Percentiles rank a stretch among this genome's conserved stretches.
Conservation (phyloP, 30 jellyfish, hydroid and myxozoan species). For the Mastigias papua region DNA sequence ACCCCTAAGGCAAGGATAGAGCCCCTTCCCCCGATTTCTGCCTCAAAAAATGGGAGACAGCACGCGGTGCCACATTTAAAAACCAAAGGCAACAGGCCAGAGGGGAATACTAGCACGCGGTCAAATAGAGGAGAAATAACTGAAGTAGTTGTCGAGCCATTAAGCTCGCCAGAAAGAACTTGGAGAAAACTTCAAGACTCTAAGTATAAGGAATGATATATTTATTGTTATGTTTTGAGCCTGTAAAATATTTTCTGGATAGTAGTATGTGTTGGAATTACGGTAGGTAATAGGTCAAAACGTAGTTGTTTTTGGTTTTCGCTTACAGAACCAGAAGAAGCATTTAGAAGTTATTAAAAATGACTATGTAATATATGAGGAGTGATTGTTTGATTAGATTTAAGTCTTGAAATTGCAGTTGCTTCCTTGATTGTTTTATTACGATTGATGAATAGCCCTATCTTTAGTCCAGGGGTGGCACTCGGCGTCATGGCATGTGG, state of each 20-base stretch:
- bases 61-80: conserved; percentile 21
- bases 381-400: too few relatives aligned
- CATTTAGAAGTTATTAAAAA: too few relatives aligned
- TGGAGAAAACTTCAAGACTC: conserved; percentile 76
- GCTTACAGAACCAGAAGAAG: neutral
- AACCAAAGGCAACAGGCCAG: neutral
- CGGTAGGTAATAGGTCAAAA: neutral
- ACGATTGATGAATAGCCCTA: too few relatives aligned
- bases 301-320: neutral
- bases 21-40: conserved; percentile 94
- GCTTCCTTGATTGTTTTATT: too few relatives aligned
- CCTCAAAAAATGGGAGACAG: conserved; percentile 65
- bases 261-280: neutral
- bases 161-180: conserved; percentile 73
- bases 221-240: neutral
- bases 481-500: too few relatives aligned
- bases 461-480: too few relatives aligned
- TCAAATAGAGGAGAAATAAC: conserved; percentile 49
- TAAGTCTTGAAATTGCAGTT: too few relatives aligned
- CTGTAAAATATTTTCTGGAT: neutral
- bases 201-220: conserved; percentile 9
- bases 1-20: conserved; percentile 55
- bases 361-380: too few relatives aligned
- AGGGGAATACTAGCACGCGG: conserved; percentile 8
- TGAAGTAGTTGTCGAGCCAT: conserved; percentile 69